Conservation (phyloP, 2,888 invertebrate species). For the Nipponacmea schrenckii region DNA sequence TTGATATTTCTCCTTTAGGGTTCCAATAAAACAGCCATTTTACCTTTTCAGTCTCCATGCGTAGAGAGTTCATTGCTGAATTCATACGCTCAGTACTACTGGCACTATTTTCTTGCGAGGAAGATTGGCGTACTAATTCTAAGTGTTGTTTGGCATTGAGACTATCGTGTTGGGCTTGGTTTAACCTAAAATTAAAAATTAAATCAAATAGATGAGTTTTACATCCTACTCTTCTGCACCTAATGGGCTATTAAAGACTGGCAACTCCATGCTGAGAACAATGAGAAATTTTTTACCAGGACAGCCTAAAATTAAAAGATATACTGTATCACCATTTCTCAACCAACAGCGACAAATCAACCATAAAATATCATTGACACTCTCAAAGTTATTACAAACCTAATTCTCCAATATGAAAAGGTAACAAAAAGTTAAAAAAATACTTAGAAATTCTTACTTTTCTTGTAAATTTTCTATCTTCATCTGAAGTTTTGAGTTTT, state of each 20-base stretch:
- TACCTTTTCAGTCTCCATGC: conserved; percentile 60
- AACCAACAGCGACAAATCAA: too few species aligned
- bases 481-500: conserved; percentile 49
- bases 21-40: conserved; percentile 8
- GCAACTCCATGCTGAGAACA: neutral
- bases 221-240: too few species aligned
- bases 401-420: too few species aligned
- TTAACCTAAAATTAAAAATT: conserved; percentile 34
- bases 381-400: too few species aligned
- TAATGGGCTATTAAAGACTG: neutral
- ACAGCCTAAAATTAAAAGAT: too few species aligned
- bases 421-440: too few species aligned
- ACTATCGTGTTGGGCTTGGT: conserved; percentile 53
- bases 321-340: too few species aligned
- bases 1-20: too few species aligned
- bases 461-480: conserved; percentile 59
- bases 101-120: conserved; percentile 40
- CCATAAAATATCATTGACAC: too few species aligned
- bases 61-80: conserved; percentile 49
- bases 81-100: conserved; percentile 53
- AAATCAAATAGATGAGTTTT: too few species aligned
- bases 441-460: conserved; percentile 40
- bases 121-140: conserved; percentile 44
- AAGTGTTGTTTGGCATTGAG: conserved; percentile 55
- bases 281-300: neutral